phyloP scores from a whole-genome alignment of 2,797 vertebrate genomes.

The Moxostoma hubbsi region DNA sequence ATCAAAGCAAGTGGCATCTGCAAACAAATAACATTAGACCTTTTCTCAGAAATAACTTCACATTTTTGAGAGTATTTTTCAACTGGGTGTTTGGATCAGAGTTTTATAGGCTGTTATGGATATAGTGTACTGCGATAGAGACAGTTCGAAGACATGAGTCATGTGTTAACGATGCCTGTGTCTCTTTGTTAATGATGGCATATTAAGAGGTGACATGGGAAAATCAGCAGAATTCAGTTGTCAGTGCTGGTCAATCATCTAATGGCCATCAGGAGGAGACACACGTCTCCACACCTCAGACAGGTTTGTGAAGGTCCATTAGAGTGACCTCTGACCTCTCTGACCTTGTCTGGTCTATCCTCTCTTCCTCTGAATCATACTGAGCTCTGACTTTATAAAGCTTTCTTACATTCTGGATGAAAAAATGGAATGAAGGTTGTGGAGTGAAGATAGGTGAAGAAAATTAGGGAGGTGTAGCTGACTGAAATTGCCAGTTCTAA shows the following conservation, averaged over 20 bases:
- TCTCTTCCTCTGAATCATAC: neutral
- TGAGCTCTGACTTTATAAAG: no score
- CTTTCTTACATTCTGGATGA: neutral
- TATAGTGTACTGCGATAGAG: no score
- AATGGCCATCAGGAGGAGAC: constrained; percentile 84
- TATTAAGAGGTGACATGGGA: constrained; percentile 98
- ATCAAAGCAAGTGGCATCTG: no score
- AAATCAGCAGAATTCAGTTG: constrained; percentile 92
- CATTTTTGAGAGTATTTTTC: no score
- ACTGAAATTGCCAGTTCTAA: no score
- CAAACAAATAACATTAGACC: no score
- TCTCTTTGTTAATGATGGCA: constrained; percentile 72
- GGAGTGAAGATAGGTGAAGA: no score
- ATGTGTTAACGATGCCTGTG: constrained; percentile 16
- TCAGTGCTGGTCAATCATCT: constrained; percentile 78
- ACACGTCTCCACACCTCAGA: constrained; percentile 83
- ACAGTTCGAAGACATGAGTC: no score
- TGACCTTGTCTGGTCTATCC: constrained; percentile 9
- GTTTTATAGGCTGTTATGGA: no score
- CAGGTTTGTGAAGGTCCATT: constrained; percentile 81
- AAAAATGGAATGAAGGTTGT: neutral
- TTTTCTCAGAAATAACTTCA: no score
- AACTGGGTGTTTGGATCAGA: no score
- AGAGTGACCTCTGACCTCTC: constrained; percentile 74
- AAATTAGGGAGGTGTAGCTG: no score